Percentiles rank a stretch among this genome's conserved stretches.
Conservation (phyloP, 2,113 vertebrate species). For the Pseudonaja textilis region DNA sequence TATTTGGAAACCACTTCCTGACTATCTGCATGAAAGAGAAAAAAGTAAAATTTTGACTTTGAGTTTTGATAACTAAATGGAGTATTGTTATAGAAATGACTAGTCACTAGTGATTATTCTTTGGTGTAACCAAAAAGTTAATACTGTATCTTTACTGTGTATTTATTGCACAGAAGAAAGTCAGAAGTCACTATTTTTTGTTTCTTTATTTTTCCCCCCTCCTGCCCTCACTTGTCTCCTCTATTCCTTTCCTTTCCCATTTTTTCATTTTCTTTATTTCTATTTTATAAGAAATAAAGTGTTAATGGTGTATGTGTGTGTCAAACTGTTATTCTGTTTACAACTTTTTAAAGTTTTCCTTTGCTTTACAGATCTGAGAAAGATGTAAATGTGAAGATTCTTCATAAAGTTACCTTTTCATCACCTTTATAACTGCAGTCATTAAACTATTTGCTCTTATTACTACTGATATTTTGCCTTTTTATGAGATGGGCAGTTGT, state of each 20-base stretch:
- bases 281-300: not conserved
- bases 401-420: not conserved
- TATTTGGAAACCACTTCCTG: no score
- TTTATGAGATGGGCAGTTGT: not conserved
- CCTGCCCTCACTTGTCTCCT: not conserved
- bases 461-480: not conserved
- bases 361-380: not conserved
- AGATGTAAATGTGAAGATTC: not conserved
- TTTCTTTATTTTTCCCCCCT: not conserved
- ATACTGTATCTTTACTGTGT: not conserved
- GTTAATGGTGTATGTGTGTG: not conserved
- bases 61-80: not conserved
- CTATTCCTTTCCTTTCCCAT: not conserved
- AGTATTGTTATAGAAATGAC: not conserved
- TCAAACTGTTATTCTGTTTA: not conserved
- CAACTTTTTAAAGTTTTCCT: not conserved
- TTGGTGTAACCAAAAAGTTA: not conserved
- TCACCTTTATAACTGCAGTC: not conserved
- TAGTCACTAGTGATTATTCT: not conserved
- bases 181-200: not conserved
- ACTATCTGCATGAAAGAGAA: no score
- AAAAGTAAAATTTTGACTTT: not conserved
- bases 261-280: not conserved
- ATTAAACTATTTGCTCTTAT: not conserved
- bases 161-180: not conserved